Evolutionary conservation across 2,888 invertebrate genomes (phyloP).

Genomic region (Drosophila mercatorum): DNA sequence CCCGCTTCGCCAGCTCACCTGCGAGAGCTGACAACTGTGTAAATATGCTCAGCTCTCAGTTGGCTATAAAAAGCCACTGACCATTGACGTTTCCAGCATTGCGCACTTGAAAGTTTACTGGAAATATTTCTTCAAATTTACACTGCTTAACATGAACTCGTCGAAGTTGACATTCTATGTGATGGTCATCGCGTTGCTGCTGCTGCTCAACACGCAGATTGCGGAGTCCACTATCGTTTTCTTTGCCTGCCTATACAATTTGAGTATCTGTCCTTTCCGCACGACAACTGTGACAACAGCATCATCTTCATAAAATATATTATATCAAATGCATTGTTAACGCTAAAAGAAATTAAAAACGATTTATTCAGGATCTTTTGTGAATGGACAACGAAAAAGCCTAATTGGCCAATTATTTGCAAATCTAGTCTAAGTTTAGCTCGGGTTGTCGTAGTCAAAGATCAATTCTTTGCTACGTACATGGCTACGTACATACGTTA

Average conservation of each 20-base stretch:
- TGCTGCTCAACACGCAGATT: constrained; percentile 29
- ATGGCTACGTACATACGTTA: too few species aligned
- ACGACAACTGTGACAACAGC: constrained; percentile 19
- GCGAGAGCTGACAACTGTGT: constrained; percentile 27
- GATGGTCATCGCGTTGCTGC: constrained; percentile 37
- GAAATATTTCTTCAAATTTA: neutral
- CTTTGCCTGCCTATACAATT: constrained; percentile 45
- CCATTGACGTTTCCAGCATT: constrained; percentile 13
- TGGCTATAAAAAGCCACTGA: constrained; percentile 23
- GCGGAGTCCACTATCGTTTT: constrained; percentile 49
- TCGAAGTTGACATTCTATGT: constrained; percentile 20
- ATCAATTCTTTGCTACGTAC: too few species aligned
- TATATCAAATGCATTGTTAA: neutral
- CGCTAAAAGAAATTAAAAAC: neutral
- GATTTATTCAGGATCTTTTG: neutral
- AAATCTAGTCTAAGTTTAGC: too few species aligned
- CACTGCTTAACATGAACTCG: constrained; percentile 42
- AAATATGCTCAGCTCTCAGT: constrained; percentile 31
- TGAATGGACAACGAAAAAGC: too few species aligned
- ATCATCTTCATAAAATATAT: neutral
- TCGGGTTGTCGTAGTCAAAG: too few species aligned
- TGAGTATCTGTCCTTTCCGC: constrained; percentile 50
- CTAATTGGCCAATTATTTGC: too few species aligned
- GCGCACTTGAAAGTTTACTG: constrained; percentile 3
- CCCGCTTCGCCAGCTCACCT: constrained; percentile 20